Conservation (phyloP, 2,797 vertebrate species). For the Carduelis carduelis region DNA sequence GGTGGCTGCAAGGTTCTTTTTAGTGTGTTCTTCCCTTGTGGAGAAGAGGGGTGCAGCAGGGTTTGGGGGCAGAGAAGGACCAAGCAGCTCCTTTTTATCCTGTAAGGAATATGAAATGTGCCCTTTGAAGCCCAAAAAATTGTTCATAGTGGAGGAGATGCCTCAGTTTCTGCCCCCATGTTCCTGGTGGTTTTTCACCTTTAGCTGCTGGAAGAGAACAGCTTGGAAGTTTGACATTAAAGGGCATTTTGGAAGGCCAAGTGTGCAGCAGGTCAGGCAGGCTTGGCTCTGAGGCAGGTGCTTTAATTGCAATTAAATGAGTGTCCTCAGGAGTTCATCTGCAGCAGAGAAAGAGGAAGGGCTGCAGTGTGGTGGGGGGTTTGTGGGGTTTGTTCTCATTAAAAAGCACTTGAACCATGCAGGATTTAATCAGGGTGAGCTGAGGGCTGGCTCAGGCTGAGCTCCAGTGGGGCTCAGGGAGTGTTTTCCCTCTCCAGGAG, state of each 20-base stretch:
- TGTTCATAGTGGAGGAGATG: rapidly evolving
- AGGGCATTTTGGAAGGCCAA: not conserved
- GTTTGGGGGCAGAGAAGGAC: not conserved
- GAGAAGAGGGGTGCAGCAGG: not conserved
- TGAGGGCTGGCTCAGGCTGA: not conserved
- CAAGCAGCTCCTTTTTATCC: not conserved
- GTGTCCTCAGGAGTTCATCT: not conserved
- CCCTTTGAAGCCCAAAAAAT: not conserved
- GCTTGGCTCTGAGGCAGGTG: not conserved
- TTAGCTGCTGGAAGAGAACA: not conserved
- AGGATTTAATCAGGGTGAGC: not conserved
- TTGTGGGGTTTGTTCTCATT: not conserved
- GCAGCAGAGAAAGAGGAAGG: not conserved
- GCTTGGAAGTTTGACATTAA: not conserved
- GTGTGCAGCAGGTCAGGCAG: not conserved
- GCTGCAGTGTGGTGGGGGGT: not conserved
- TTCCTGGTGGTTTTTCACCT: not conserved
- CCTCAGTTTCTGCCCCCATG: not conserved
- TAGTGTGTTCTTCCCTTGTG: not conserved
- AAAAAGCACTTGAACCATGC: not conserved
- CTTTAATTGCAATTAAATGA: not conserved
- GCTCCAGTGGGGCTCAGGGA: not conserved
- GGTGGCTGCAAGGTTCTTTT: not conserved
- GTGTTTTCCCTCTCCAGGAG: not conserved
- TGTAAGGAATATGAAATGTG: not conserved